Percentiles rank a stretch among this genome's conserved stretches.
phyloP scores from a whole-genome alignment of 1,140 invertebrate genomes.

The Hydropsyche tenuis region DNA sequence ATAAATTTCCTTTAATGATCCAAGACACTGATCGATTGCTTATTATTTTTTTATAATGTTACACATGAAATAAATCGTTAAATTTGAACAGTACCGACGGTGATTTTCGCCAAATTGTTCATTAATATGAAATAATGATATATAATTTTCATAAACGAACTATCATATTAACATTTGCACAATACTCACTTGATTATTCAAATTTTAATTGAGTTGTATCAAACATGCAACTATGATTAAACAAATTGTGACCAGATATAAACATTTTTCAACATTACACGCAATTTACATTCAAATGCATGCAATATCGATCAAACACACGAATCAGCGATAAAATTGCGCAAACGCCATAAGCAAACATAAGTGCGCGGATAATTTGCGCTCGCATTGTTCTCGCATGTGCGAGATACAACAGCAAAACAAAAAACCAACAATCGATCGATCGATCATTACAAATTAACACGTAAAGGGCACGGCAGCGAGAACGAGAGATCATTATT shows the following conservation, averaged over 20 bases:
- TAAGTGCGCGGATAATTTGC: slow-evolving; percentile 7
- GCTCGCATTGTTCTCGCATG: neutral
- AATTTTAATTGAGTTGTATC: too few relatives aligned
- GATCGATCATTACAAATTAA: slow-evolving; percentile 34
- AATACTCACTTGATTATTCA: too few relatives aligned
- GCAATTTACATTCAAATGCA: too few relatives aligned
- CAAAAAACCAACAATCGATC: slow-evolving; percentile 6
- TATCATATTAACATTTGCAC: too few relatives aligned
- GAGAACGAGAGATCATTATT: neutral
- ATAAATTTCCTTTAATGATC: slow-evolving; percentile 24
- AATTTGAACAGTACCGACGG: slow-evolving; percentile 4
- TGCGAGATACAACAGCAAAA: neutral
- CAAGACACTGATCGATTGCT: slow-evolving; percentile 14
- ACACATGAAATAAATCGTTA: neutral
- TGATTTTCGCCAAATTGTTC: too few relatives aligned
- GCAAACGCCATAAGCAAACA: neutral
- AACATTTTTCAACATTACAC: too few relatives aligned
- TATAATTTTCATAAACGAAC: too few relatives aligned
- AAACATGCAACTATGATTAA: too few relatives aligned
- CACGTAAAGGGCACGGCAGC: slow-evolving; percentile 14
- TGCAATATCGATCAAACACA: too few relatives aligned
- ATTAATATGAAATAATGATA: too few relatives aligned
- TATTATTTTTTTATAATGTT: slow-evolving; percentile 11
- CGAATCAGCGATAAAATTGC: neutral
- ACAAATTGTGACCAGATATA: too few relatives aligned